Evolutionary conservation across 1,140 invertebrate genomes (phyloP).

Genomic region (Chrysomallon squamiferum): DNA sequence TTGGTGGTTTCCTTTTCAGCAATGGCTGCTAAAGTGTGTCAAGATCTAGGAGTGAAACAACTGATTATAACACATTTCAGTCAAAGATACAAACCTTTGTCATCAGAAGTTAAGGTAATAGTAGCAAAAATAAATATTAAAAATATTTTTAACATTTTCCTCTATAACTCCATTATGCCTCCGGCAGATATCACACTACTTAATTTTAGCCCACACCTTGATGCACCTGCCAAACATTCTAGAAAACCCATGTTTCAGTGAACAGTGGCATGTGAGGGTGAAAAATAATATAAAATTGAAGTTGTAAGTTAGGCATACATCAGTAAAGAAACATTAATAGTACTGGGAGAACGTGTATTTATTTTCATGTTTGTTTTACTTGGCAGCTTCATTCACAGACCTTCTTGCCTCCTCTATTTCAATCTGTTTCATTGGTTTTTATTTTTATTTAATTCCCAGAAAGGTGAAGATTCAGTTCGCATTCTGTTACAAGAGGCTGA

Average conservation of each 20-base stretch:
- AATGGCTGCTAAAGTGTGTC: constrained; percentile 62
- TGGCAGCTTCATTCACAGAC: neutral
- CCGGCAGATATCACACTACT: neutral
- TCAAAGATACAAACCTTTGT: constrained; percentile 60
- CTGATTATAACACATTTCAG: constrained; percentile 65
- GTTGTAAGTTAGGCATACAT: too few species aligned
- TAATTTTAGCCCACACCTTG: neutral
- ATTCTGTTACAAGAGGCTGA: constrained; percentile 24
- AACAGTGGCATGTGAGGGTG: neutral
- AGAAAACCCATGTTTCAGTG: neutral
- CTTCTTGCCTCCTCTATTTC: neutral
- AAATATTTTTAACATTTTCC: too few species aligned
- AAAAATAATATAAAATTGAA: neutral
- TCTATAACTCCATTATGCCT: neutral
- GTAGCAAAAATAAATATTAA: too few species aligned
- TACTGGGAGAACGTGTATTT: neutral
- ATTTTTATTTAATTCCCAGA: constrained; percentile 21
- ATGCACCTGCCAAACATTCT: neutral
- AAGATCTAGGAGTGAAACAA: constrained; percentile 48
- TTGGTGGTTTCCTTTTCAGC: too few species aligned
- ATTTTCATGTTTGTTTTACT: neutral
- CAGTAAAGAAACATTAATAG: too few species aligned
- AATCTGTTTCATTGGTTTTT: neutral
- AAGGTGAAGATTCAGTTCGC: constrained; percentile 30
- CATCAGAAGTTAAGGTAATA: constrained; percentile 15